These are phyloP conservation scores for Clarias laeviceps DNA, from an alignment of 2,797 vertebrate species.

Conservation along the genomic window DNA sequence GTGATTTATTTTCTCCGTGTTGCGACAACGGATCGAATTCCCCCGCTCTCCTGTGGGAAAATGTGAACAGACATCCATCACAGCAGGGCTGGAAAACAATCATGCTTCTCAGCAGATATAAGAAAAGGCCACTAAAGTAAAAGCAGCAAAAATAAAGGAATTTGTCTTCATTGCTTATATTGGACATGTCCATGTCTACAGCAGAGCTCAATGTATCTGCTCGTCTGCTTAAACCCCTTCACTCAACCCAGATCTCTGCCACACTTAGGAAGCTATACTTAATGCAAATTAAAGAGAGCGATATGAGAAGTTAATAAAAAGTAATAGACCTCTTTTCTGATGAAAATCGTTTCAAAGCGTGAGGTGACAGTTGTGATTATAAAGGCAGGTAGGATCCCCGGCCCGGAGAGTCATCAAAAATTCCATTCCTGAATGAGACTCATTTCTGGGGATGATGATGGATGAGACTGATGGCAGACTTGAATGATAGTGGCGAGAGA, in stretches of 20 bases:
- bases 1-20: slow-evolving; percentile 12
- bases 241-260: slow-evolving; percentile 57
- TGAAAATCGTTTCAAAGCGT: slow-evolving; percentile 15
- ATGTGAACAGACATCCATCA: not conserved
- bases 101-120: not conserved
- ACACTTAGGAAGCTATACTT: slow-evolving; percentile 57
- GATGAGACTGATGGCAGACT: slow-evolving; percentile 59
- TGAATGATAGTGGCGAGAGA: slow-evolving; percentile 65
- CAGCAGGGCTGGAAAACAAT: not conserved
- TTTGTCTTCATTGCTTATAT: not conserved
- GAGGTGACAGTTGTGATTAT: slow-evolving; percentile 42
- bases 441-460: slow-evolving; percentile 68
- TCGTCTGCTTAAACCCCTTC: slow-evolving; percentile 57
- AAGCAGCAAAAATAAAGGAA: not conserved
- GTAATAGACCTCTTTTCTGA: slow-evolving; percentile 65
- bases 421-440: slow-evolving; percentile 73
- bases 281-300: slow-evolving; percentile 64
- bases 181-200: not conserved
- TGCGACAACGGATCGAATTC: not conserved
- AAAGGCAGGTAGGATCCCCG: slow-evolving; percentile 54
- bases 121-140: not conserved
- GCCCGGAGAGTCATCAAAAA: slow-evolving; percentile 78
- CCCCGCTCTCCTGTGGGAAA: not conserved
- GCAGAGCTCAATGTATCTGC: not conserved
- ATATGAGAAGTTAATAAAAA: slow-evolving; percentile 71